phyloP scores from a whole-genome alignment of 2,888 invertebrate species.

The Habroteleia sp. region DNA sequence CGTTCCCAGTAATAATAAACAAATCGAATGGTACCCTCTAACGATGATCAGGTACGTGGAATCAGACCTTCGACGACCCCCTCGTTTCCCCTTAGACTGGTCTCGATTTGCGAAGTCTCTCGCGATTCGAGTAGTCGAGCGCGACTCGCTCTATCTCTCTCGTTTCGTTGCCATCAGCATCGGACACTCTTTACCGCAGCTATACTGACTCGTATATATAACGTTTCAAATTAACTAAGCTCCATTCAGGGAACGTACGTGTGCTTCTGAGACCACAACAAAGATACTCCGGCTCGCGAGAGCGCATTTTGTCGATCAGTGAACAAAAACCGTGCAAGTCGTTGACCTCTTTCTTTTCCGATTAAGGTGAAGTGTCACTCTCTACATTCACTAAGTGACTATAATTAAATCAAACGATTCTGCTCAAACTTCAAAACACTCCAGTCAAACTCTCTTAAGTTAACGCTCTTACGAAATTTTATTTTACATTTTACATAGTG shows the following conservation, averaged over 20 bases:
- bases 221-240: constrained; percentile 74
- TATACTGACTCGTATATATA: constrained; percentile 70
- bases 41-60: constrained; percentile 65
- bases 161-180: constrained; percentile 50
- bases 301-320: constrained; percentile 56
- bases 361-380: constrained; percentile 60
- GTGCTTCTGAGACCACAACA: constrained; percentile 64
- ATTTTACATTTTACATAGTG: neutral
- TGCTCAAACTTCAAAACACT: constrained; percentile 36
- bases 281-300: constrained; percentile 60
- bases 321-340: constrained; percentile 62
- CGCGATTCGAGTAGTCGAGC: constrained; percentile 60
- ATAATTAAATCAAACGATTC: constrained; percentile 54
- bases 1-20: constrained; percentile 60
- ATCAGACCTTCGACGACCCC: constrained; percentile 58
- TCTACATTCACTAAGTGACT: constrained; percentile 56
- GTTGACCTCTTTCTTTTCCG: constrained; percentile 65
- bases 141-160: constrained; percentile 41
- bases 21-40: constrained; percentile 60
- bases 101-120: constrained; percentile 58
- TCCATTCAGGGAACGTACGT: constrained; percentile 75
- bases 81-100: constrained; percentile 45
- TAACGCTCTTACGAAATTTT: neutral
- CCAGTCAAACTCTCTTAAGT: neutral
- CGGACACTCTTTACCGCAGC: constrained; percentile 54